Base-by-base conservation (phyloP, 2,888 invertebrate species). In the Geophilus truncorum region DNA sequence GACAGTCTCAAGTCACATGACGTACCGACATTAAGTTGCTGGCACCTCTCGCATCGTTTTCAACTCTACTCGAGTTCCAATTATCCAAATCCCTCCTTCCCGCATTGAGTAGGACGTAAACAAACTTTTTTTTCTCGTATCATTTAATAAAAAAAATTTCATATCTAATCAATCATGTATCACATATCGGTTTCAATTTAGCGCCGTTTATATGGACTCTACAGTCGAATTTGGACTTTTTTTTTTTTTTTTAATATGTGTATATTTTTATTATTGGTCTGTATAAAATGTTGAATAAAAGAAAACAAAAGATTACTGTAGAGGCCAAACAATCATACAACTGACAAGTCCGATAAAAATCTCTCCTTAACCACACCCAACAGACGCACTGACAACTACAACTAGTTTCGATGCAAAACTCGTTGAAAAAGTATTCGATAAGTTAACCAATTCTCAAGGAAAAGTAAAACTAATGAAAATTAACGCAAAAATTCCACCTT, bases 341-440 rank as follows among this genome's bases (percentile, higher is more conserved):
- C 25, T 70, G 28, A 70, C 70, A 70, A 28, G 15, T 28, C 15
- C 70, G 70, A 70, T 70, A 25, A 25, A 70, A 70, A 70, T 70
- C 70, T 57, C 57, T 70, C n/a, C n/a, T 0, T 25, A 70, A 70
- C 70, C 70, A 70, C 70, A 70, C 70, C 70, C 70, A 70, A 10
- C 77, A 36, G 34, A 30, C 77, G 32, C 36, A 21, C 34, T 34
- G 28, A 70, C 70, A 25, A 70, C 28, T 70, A 62, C 45, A 45
- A 12, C 45, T 62, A 70, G 70, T 70, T 62, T 9, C 57, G 1
- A 18, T 23, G 57, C 9, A 70, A 23, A 70, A 28, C 70, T 28
- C 12, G 70, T 70, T 28, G 28, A n/a, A 70, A 28, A 70, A 70
- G 10, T 25, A 45, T 23, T 23, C 21, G 62, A 12, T 25, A 70